A percentile compares a stretch with the other conserved stretches of the same genome.
These are phyloP conservation scores for Lithosia quadra DNA, from an alignment of 2,888 invertebrate genomes.

Conservation along the genomic window DNA sequence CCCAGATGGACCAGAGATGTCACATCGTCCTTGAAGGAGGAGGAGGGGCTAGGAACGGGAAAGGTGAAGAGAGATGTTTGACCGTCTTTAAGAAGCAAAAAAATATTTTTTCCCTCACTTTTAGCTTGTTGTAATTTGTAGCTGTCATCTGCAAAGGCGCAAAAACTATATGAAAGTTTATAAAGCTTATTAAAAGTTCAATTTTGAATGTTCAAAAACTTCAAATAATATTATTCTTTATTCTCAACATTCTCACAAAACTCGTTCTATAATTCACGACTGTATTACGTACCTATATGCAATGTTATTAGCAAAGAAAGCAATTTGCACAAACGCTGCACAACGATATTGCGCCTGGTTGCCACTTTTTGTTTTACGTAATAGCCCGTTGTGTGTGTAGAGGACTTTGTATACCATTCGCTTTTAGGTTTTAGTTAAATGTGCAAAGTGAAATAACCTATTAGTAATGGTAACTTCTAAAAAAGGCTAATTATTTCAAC, in stretches of 20 bases:
- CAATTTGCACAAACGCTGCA: conserved; percentile 41
- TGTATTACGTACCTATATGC: conserved; percentile 19
- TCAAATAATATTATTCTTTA: no score
- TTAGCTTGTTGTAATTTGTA: no score
- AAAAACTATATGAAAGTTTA: no score
- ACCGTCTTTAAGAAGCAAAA: no score
- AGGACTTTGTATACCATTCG: conserved; percentile 10
- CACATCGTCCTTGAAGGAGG: no score
- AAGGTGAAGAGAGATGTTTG: no score
- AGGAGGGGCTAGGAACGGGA: no score
- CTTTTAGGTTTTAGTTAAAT: conserved; percentile 15
- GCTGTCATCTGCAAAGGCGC: no score
- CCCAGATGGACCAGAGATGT: no score
- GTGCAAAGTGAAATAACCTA: neutral
- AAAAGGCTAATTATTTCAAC: no score
- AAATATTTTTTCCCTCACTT: no score
- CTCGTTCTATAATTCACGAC: conserved; percentile 30
- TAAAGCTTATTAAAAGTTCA: no score
- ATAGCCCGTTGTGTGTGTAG: conserved; percentile 17
- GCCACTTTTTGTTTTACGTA: conserved; percentile 32
- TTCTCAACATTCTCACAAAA: conserved; percentile 7
- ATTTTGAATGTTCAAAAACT: neutral
- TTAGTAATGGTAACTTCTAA: neutral
- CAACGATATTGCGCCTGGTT: conserved; percentile 40
- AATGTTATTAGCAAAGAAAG: conserved; percentile 43